Conservation (phyloP, 2,113 vertebrate genomes). For the Noctilio leporinus region DNA sequence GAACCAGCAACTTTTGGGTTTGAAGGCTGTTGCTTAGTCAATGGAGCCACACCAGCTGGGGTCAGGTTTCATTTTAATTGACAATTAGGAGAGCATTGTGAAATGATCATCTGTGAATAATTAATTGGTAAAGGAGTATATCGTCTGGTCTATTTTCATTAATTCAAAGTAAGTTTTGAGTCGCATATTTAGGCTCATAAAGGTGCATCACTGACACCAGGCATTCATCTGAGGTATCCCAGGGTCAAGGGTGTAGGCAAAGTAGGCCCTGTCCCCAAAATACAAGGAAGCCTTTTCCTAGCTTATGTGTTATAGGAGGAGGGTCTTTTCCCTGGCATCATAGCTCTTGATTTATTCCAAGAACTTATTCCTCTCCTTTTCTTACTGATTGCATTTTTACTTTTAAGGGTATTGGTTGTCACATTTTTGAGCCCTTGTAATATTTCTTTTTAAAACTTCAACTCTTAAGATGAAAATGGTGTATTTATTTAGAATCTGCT, state of each 20-base stretch:
- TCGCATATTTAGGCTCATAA: background rate
- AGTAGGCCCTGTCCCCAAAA: background rate
- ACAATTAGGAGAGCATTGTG: background rate
- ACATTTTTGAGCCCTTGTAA: background rate
- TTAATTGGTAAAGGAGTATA: background rate
- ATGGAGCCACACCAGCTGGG: too few species aligned
- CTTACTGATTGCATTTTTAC: background rate
- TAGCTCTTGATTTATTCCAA: slow-evolving; percentile 1
- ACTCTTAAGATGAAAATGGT: background rate
- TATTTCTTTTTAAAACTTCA: background rate
- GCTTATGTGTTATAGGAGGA: background rate
- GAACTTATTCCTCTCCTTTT: background rate
- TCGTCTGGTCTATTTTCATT: background rate
- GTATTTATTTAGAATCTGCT: background rate
- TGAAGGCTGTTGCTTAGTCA: too few species aligned
- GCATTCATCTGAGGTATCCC: background rate
- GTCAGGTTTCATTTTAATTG: slow-evolving; percentile 19
- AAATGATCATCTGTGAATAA: background rate
- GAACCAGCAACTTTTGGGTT: too few species aligned
- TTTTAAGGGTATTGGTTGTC: background rate
- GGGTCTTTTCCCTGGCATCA: background rate
- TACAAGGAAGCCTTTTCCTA: background rate
- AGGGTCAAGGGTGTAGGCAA: background rate
- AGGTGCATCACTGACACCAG: background rate
- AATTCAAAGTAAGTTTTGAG: background rate